A percentile compares a stretch with the other conserved stretches of the same genome.
Conservation (phyloP, 2,113 vertebrate genomes). For the Trichomycterus rosablanca region DNA sequence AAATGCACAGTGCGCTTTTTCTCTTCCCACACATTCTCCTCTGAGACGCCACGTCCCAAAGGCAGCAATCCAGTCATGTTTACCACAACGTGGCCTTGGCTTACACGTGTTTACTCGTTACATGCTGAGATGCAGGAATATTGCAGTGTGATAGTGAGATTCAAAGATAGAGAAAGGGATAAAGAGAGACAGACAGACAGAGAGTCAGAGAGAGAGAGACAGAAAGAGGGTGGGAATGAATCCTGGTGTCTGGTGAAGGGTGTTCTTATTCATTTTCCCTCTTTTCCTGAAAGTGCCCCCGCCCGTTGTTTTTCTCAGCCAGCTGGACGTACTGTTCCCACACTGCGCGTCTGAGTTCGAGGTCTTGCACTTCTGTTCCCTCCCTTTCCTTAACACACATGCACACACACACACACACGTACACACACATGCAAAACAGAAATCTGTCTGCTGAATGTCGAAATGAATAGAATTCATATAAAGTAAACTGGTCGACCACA, state of each 20-base stretch:
- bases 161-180: too few species aligned
- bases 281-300: conserved; percentile 57
- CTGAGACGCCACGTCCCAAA: background rate
- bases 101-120: conserved; percentile 22
- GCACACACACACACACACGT: conserved; percentile 25
- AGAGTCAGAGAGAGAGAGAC: conserved; percentile 30
- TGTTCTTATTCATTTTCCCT: conserved; percentile 65
- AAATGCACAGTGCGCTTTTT: background rate
- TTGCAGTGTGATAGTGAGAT: conserved; percentile 16
- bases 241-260: conserved; percentile 54
- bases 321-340: conserved; percentile 59
- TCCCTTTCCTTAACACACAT: conserved; percentile 43
- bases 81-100: conserved; percentile 24
- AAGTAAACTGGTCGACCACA: conserved; percentile 14
- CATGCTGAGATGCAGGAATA: conserved; percentile 34
- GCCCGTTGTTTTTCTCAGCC: conserved; percentile 55
- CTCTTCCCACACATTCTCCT: background rate
- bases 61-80: conserved; percentile 1
- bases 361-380: conserved; percentile 24
- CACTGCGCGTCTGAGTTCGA: conserved; percentile 37
- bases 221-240: conserved; percentile 48
- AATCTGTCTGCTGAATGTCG: conserved; percentile 18
- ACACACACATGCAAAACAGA: conserved; percentile 12
- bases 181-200: conserved; percentile 10
- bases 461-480: conserved; percentile 6